These are phyloP conservation scores for Noctuana brunneofusca DNA, from an alignment of 2,888 invertebrate genomes.

Conservation along the genomic window DNA sequence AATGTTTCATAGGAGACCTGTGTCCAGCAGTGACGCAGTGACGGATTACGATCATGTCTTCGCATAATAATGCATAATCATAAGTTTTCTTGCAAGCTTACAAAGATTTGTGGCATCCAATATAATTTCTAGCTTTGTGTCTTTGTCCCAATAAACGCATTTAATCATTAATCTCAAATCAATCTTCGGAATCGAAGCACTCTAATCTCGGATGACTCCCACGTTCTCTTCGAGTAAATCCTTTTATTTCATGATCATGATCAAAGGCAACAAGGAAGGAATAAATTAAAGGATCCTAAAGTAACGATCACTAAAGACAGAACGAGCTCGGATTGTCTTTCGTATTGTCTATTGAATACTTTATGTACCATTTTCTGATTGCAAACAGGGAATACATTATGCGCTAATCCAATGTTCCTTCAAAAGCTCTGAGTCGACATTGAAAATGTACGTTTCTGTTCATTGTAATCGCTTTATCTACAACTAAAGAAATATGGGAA, in stretches of 20 bases:
- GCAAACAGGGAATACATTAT: slow-evolving; percentile 45
- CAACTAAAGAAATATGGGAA: slow-evolving; percentile 22
- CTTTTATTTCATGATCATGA: slow-evolving; percentile 61
- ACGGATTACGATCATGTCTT: too few relatives aligned
- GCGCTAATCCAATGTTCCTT: slow-evolving; percentile 44
- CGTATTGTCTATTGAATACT: slow-evolving; percentile 56
- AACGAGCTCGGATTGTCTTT: slow-evolving; percentile 51
- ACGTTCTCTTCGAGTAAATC: slow-evolving; percentile 56
- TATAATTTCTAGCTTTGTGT: too few relatives aligned
- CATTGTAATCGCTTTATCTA: slow-evolving; percentile 44
- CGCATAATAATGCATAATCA: too few relatives aligned
- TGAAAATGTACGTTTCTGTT: slow-evolving; percentile 43
- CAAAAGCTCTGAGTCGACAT: slow-evolving; percentile 46
- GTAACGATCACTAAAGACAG: slow-evolving; percentile 49
- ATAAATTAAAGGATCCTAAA: slow-evolving; percentile 60
- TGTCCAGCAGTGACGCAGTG: too few relatives aligned
- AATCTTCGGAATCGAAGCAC: slow-evolving; percentile 15
- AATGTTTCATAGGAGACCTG: too few relatives aligned
- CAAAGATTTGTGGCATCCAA: too few relatives aligned
- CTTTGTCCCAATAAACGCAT: neutral
- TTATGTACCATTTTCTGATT: slow-evolving; percentile 49
- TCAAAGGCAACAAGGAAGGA: slow-evolving; percentile 53
- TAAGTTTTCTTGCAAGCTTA: too few relatives aligned
- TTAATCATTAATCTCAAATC: neutral
- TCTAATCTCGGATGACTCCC: slow-evolving; percentile 46